A percentile compares a stretch with the other conserved stretches of the same genome.
phyloP scores from a whole-genome alignment of 2,797 vertebrate species.

The Acropternis orthonyx region DNA sequence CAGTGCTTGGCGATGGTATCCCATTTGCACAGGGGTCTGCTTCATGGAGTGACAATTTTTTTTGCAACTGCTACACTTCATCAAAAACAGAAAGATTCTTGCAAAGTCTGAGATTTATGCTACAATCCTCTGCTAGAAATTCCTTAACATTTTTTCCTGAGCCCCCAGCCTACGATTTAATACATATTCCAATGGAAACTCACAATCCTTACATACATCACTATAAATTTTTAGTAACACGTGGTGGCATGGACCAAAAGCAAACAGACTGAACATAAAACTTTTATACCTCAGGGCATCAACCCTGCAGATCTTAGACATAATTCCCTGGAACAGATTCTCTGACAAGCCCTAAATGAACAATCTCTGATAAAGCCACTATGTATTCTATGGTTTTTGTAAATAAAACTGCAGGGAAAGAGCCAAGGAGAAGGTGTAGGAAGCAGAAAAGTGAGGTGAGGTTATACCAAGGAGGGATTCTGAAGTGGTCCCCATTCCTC shows the following conservation, averaged over 20 bases:
- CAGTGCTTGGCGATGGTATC: not conserved
- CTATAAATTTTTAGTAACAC: not conserved
- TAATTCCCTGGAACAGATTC: not conserved
- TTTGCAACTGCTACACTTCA: not conserved
- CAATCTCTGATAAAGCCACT: not conserved
- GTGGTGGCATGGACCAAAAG: not conserved
- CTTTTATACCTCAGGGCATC: not conserved
- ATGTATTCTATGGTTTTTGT: not conserved
- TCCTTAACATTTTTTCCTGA: not conserved
- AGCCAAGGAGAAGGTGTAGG: not conserved
- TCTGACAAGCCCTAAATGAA: not conserved
- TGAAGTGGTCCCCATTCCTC: not conserved
- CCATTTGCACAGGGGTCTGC: not conserved
- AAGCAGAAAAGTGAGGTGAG: not conserved
- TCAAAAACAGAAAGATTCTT: not conserved
- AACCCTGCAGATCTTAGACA: not conserved
- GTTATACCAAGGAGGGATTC: not conserved
- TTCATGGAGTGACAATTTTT: not conserved
- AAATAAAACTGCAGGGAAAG: not conserved
- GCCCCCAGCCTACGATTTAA: not conserved
- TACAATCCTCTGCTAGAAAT: not conserved
- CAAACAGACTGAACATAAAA: not conserved
- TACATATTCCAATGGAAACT: not conserved
- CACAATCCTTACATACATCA: not conserved
- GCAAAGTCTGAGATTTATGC: not conserved